Evolutionary conservation across 2,888 invertebrate genomes (phyloP), one percentile per base, ranked within the genome.

Genomic region (Sepiola atlantica): DNA sequence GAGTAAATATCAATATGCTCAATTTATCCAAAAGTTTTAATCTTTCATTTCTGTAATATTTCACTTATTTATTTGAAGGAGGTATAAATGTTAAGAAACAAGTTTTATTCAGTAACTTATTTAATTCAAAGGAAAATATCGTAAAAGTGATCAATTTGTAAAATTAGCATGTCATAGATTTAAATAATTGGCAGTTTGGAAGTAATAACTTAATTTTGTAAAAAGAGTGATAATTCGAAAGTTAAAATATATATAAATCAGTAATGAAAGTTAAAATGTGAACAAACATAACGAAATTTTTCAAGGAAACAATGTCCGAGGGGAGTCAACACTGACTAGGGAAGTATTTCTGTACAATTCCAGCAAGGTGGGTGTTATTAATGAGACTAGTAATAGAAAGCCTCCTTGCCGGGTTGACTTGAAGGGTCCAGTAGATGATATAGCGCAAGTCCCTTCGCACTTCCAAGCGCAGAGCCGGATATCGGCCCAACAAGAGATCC

Each of bases 401-500:
- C 28, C 92, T 45, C 32, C 55, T 32, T 18, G 12, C n/a, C 28
- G 92, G 92, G 54, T 92, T n/a, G n/a, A 92, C 54, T 35, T 92
- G 92, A 8, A 92, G 92, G 20, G 92, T 45, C 92, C 92, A 92
- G 55, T 54, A 92, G 55, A 92, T 55, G 28, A 92, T 92, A 28
- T 92, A 92, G 12, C 92, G 92, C 1, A 92, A 28, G 3, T 92
- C 92, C 32, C 55, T 28, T 0, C 35, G 54, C 18, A 92, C 32
- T 1, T 55, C n/a, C 1, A 10, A 8, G 55, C 32, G 54, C 18
- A 92, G 1, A 4, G 21, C 16, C 28, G 18, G 54, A 24, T 92
- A 92, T 35, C n/a, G 18, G 12, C 55, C 92, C 28, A 18, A 8
- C 18, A 92, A 21, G 28, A 92, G n/a, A 8, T 54, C 16, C 2